Percentiles rank a stretch among this genome's conserved stretches.
Conservation (phyloP, 2,797 vertebrate species). For the Macrochelys suwanniensis region DNA sequence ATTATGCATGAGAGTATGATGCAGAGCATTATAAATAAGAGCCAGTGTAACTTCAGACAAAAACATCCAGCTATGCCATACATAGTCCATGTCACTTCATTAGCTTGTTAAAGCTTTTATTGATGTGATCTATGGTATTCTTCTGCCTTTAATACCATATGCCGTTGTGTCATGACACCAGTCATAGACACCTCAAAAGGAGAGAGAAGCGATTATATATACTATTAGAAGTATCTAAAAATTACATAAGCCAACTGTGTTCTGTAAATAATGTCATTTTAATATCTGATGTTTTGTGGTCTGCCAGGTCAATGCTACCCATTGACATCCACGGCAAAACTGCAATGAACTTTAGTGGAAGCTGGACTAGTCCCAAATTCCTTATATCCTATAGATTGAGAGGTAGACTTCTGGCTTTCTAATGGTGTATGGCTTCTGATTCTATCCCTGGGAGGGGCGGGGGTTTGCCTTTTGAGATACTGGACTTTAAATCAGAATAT, state of each 20-base stretch:
- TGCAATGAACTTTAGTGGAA: not conserved
- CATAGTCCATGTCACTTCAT: not conserved
- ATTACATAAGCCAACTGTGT: not conserved
- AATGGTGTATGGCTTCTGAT: not conserved
- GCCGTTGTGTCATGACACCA: accelerated
- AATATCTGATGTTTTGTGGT: conserved; percentile 25
- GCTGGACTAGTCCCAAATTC: not conserved
- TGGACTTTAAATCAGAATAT: not conserved
- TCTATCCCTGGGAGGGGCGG: not conserved
- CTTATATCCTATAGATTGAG: not conserved
- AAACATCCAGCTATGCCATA: not conserved
- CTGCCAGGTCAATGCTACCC: not conserved
- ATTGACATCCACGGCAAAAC: not conserved
- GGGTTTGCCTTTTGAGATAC: not conserved
- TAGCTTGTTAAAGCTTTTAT: not conserved
- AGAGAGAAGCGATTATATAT: not conserved
- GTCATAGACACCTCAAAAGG: not conserved
- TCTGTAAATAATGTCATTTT: not conserved
- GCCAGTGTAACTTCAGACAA: not conserved
- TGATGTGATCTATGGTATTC: not conserved
- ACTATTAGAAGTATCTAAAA: not conserved
- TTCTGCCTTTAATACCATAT: not conserved
- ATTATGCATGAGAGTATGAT: not conserved
- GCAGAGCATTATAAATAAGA: not conserved
- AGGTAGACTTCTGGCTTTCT: not conserved